Percentiles rank a stretch among this genome's conserved stretches.
Evolutionary conservation across 2,888 invertebrate genomes (phyloP).

Genomic region (Harpalus rubripes): DNA sequence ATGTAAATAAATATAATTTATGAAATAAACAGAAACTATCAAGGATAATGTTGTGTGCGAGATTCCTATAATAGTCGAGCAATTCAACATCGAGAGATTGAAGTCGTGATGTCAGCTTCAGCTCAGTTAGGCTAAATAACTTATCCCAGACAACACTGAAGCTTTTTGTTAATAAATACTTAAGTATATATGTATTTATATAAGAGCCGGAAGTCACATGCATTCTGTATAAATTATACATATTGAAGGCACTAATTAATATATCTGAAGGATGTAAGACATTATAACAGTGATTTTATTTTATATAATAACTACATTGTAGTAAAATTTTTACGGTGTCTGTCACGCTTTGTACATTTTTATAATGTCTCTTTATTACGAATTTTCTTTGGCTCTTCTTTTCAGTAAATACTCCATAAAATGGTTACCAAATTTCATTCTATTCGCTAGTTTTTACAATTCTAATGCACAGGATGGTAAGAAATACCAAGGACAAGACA

Average conservation of each 20-base stretch:
- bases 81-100: background rate
- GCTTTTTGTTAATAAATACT: conserved; percentile 58
- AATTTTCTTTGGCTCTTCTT: conserved; percentile 7
- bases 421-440: background rate
- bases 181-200: conserved; percentile 58
- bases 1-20: background rate
- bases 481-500: no score
- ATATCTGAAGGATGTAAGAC: conserved; percentile 61
- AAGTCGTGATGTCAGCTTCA: conserved; percentile 33
- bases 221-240: conserved; percentile 61
- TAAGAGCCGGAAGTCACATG: conserved; percentile 61
- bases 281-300: conserved; percentile 64
- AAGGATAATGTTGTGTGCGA: background rate
- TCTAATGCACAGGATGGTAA: no score
- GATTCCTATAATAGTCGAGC: background rate
- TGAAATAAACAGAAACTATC: background rate
- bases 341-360: conserved; percentile 48
- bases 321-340: conserved; percentile 46
- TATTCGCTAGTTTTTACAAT: no score
- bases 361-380: conserved; percentile 44
- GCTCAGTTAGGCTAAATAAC: conserved; percentile 14
- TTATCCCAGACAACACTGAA: conserved; percentile 57
- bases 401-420: background rate
- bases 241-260: conserved; percentile 60
- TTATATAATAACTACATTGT: conserved; percentile 55